Evolutionary conservation across 2,888 invertebrate genomes (phyloP).

Genomic region (Shargacucullia verbasci): DNA sequence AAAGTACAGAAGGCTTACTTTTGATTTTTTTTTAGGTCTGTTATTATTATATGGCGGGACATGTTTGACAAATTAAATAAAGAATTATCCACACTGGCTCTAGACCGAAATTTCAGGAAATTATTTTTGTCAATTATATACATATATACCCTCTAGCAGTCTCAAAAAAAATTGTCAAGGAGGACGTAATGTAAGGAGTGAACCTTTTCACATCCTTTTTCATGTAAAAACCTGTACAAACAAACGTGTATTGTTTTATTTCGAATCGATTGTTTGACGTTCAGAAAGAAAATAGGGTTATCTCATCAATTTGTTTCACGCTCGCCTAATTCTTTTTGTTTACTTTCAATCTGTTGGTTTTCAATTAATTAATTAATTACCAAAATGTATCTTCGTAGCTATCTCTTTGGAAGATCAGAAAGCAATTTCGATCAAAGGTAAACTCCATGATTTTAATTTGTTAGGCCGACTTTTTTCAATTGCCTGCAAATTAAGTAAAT

Average conservation of each 20-base stretch:
- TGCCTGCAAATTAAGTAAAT: too few relatives aligned
- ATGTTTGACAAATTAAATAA: too few relatives aligned
- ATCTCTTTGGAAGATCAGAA: slow-evolving; percentile 8
- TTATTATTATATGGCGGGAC: too few relatives aligned
- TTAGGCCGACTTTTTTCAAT: too few relatives aligned
- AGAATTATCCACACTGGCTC: too few relatives aligned
- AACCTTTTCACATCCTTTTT: slow-evolving; percentile 9
- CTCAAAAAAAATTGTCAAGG: too few relatives aligned
- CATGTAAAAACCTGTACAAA: not conserved
- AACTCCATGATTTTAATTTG: too few relatives aligned
- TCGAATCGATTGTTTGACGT: slow-evolving; percentile 27
- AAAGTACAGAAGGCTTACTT: slow-evolving; percentile 5
- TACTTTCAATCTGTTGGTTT: not conserved
- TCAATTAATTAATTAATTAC: slow-evolving; percentile 18
- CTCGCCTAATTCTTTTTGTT: not conserved
- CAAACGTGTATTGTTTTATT: slow-evolving; percentile 15
- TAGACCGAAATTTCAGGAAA: too few relatives aligned
- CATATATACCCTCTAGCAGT: too few relatives aligned
- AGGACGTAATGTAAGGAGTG: not conserved
- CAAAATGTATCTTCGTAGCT: slow-evolving; percentile 10
- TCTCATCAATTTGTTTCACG: slow-evolving; percentile 8
- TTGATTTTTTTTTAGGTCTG: not conserved
- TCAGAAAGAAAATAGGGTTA: slow-evolving; percentile 29
- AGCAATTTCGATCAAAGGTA: not conserved
- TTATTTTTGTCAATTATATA: too few relatives aligned